These are phyloP conservation scores for Tachycineta bicolor DNA, from an alignment of 2,113 vertebrate genomes.

Conservation along the genomic window DNA sequence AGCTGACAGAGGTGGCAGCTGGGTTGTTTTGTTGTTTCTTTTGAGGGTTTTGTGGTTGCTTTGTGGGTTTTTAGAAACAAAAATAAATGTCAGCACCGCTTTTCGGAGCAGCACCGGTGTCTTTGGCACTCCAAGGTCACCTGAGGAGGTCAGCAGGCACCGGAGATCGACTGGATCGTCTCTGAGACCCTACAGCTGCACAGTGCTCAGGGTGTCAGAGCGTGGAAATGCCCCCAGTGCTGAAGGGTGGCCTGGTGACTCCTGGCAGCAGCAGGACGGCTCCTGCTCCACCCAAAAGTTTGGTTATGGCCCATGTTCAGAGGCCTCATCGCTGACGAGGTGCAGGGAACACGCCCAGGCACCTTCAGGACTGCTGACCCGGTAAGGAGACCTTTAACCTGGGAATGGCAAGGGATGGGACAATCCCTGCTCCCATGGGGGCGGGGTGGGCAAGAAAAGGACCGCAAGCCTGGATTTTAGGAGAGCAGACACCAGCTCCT, in stretches of 20 bases:
- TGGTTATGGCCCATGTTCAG: not conserved
- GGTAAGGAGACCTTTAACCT: not conserved
- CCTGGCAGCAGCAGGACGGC: not conserved
- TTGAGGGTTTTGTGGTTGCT: not conserved
- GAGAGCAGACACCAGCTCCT: not conserved
- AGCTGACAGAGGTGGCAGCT: not conserved
- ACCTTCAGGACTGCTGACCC: not conserved
- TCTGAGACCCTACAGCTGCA: not conserved
- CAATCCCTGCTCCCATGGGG: not conserved
- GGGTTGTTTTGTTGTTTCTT: not conserved
- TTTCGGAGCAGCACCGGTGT: accelerated
- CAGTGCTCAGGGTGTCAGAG: not conserved
- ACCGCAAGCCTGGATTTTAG: not conserved
- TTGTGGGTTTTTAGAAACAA: not conserved
- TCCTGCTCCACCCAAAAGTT: not conserved
- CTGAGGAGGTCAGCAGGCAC: not conserved
- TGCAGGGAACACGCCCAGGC: not conserved
- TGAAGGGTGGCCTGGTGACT: not conserved
- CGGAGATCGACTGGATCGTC: not conserved
- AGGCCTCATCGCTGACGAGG: accelerated
- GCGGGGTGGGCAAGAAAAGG: not conserved
- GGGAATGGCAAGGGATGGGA: not conserved
- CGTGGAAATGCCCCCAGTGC: accelerated
- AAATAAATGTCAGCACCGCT: not conserved
- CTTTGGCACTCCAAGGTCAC: not conserved